Evolutionary conservation across 2,888 invertebrate species (phyloP).

Genomic region (Dolichopus griseipennis): DNA sequence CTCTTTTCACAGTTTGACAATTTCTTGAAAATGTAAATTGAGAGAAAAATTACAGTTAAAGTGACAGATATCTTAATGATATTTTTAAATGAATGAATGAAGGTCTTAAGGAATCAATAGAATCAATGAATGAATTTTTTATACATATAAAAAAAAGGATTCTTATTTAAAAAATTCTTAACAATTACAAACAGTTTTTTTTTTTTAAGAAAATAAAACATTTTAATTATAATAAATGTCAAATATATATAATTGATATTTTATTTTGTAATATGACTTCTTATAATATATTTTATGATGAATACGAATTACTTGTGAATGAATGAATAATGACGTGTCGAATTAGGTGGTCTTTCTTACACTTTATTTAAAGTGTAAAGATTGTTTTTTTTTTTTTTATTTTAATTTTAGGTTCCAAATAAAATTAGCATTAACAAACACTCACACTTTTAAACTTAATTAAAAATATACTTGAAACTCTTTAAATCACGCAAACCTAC

Average conservation of each 20-base stretch:
- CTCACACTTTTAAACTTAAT: too few relatives aligned
- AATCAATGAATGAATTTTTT: too few relatives aligned
- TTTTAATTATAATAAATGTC: too few relatives aligned
- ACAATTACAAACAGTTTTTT: too few relatives aligned
- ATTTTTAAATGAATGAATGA: neutral
- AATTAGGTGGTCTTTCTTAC: constrained; percentile 1
- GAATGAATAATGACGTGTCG: constrained; percentile 6
- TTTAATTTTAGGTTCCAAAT: too few relatives aligned
- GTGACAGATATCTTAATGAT: too few relatives aligned
- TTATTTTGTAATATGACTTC: too few relatives aligned
- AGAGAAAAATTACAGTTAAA: neutral
- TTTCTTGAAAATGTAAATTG: neutral
- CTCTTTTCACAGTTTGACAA: neutral
- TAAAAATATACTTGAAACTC: neutral
- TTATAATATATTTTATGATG: neutral
- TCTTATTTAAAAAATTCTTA: too few relatives aligned
- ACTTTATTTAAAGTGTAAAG: neutral
- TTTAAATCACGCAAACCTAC: neutral
- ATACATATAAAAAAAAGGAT: too few relatives aligned
- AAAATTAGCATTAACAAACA: too few relatives aligned
- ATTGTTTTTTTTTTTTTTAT: too few relatives aligned
- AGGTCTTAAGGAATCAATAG: neutral
- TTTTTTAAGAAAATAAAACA: neutral
- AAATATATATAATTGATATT: too few relatives aligned
- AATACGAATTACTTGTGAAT: neutral